Percentiles rank a stretch among this genome's conserved stretches.
These are phyloP conservation scores for Oithona nana DNA, from an alignment of 2,888 invertebrate genomes.

Conservation along the genomic window DNA sequence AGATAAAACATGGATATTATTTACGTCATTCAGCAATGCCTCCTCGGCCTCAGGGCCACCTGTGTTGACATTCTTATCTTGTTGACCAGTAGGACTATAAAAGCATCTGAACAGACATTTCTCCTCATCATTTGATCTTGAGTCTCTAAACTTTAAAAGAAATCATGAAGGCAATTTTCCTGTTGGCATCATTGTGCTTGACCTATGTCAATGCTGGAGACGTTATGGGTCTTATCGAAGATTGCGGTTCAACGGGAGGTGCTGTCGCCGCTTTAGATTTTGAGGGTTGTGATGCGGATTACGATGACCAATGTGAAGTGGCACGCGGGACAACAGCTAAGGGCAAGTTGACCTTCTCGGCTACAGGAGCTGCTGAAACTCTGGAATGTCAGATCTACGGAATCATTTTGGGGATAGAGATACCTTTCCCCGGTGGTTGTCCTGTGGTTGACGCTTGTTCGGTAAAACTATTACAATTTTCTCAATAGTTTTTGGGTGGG, in stretches of 20 bases:
- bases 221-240: neutral
- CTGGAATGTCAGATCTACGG: neutral
- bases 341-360: neutral
- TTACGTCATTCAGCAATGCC: too few species aligned
- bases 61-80: too few species aligned
- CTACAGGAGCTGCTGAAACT: neutral
- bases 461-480: too few species aligned
- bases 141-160: too few species aligned
- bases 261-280: neutral
- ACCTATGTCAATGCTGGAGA: neutral
- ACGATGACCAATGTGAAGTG: neutral
- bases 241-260: neutral
- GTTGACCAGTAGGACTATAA: too few species aligned
- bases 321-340: neutral
- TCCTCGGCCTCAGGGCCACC: too few species aligned
- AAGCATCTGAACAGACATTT: too few species aligned
- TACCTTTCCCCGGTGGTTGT: conserved; percentile 10
- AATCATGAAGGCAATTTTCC: too few species aligned
- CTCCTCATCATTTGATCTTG: too few species aligned
- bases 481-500: too few species aligned
- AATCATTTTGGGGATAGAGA: neutral
- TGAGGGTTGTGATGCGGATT: neutral
- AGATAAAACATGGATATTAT: too few species aligned
- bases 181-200: too few species aligned
- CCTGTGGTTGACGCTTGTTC: conserved; percentile 1